A percentile compares a stretch with the other conserved stretches of the same genome.
Evolutionary conservation across 1,140 invertebrate species (phyloP).

Genomic region (Venturia canescens): DNA sequence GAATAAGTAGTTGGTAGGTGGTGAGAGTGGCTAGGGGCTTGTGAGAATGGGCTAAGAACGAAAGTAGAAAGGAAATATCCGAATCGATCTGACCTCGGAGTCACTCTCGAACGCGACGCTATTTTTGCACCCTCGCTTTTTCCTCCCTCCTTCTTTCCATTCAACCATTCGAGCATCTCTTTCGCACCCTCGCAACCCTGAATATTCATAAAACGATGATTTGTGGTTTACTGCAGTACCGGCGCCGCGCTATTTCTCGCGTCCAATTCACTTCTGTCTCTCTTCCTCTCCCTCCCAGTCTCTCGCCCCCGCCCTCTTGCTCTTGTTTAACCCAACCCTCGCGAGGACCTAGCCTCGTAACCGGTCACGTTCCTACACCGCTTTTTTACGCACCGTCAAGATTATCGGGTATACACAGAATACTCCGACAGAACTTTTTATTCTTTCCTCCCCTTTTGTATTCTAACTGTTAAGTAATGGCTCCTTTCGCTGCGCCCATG

Average conservation of each 20-base stretch:
- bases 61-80: constrained; percentile 62
- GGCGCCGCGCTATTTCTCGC: constrained; percentile 49
- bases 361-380: neutral
- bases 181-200: constrained; percentile 23
- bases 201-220: constrained; percentile 68
- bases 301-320: neutral
- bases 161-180: neutral
- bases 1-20: neutral
- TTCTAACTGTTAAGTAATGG: neutral
- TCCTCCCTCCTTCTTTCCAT: neutral
- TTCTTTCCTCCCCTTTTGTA: neutral
- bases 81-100: constrained; percentile 60
- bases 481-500: neutral
- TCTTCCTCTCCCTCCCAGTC: neutral
- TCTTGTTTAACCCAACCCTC: neutral
- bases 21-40: constrained; percentile 60
- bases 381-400: constrained; percentile 32
- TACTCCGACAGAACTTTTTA: neutral
- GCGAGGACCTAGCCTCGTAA: constrained; percentile 8
- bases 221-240: constrained; percentile 62
- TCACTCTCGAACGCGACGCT: constrained; percentile 53
- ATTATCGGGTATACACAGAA: constrained; percentile 40
- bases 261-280: constrained; percentile 56
- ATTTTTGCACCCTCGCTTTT: constrained; percentile 55
- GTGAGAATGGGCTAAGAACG: constrained; percentile 56